phyloP scores from a whole-genome alignment of 2,113 vertebrate species.

The Crocuta crocuta region DNA sequence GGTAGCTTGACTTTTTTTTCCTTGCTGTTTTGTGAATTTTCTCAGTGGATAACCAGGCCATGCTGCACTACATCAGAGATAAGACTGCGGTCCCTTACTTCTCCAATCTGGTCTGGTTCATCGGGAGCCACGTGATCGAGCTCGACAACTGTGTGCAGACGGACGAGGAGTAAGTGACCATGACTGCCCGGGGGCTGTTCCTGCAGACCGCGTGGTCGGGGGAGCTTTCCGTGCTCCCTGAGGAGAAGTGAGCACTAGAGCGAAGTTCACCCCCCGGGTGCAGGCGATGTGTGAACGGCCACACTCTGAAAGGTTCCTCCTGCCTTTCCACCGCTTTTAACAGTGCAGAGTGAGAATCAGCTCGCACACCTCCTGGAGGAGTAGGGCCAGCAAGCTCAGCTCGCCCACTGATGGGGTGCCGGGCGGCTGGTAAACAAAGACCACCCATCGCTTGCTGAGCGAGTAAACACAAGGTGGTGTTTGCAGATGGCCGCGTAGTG shows the following conservation, averaged over 20 bases:
- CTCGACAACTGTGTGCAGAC: conserved; percentile 99
- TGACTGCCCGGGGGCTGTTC: background rate
- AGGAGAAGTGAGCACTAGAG: background rate
- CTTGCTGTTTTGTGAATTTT: conserved; percentile 60
- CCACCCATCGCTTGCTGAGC: background rate
- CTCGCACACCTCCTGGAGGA: background rate
- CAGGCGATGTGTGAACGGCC: background rate
- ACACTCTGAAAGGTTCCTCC: background rate
- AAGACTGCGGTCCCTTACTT: conserved; percentile 99
- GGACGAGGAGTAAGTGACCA: conserved; percentile 95
- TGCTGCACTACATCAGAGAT: conserved; percentile 99
- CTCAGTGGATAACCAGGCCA: conserved; percentile 99
- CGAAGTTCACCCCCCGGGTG: background rate
- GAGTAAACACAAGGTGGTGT: background rate
- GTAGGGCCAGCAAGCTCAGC: background rate
- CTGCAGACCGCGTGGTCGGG: background rate
- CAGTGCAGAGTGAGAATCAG: background rate
- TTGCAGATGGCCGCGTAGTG: background rate
- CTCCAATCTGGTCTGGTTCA: conserved; percentile 99
- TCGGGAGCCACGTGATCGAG: conserved; percentile 98
- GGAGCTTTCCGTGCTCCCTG: background rate
- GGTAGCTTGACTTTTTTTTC: conserved; percentile 61
- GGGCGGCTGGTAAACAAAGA: background rate
- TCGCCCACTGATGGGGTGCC: background rate
- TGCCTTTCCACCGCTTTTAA: background rate